Evolutionary conservation across 2,113 vertebrate genomes (phyloP).

Genomic region (Cinclus cinclus): DNA sequence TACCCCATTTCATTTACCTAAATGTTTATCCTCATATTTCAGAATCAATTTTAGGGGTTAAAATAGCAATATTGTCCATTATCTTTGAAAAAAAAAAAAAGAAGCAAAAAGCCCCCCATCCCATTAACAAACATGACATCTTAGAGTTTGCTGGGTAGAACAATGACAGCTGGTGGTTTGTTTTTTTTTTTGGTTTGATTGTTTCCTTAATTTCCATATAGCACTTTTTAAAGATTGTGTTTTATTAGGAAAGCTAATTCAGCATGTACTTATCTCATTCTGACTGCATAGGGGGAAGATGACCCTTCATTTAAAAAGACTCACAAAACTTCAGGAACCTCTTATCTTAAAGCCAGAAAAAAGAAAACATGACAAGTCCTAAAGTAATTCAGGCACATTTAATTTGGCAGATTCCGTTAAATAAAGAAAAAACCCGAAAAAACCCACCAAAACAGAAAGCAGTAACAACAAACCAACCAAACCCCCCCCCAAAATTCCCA

Average conservation of each 20-base stretch:
- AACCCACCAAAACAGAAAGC: too few species aligned
- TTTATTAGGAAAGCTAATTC: not conserved
- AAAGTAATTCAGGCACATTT: not conserved
- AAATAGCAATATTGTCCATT: not conserved
- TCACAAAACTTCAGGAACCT: not conserved
- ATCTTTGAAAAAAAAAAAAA: too few species aligned
- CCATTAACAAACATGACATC: not conserved
- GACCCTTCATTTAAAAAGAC: not conserved
- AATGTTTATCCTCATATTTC: not conserved
- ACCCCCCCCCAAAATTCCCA: not conserved
- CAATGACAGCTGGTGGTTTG: fast-evolving
- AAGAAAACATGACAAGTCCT: not conserved
- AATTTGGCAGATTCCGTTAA: not conserved
- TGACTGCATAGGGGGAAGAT: not conserved
- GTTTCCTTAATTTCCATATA: not conserved
- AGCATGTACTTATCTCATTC: not conserved
- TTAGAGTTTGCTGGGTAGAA: not conserved
- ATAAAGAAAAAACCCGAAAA: not conserved
- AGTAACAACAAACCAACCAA: not conserved
- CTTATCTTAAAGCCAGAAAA: not conserved
- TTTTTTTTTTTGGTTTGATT: not conserved
- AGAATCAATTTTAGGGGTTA: not conserved
- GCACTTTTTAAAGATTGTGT: not conserved
- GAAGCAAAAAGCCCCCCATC: fast-evolving
- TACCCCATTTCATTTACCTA: not conserved